Base-by-base conservation (phyloP, 2,797 vertebrate genomes). In the Pangasius macronema region DNA sequence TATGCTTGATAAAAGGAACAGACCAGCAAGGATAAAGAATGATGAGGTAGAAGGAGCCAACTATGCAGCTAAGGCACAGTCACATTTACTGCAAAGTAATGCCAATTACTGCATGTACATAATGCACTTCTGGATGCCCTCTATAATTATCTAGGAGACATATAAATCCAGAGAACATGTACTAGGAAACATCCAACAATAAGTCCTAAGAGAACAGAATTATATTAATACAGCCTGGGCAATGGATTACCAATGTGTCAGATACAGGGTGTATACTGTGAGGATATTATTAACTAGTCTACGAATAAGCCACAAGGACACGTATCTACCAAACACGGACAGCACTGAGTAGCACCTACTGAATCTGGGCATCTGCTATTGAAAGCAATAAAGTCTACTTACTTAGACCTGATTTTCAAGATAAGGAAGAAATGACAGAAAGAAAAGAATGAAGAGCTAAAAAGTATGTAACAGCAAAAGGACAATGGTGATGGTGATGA, bases 391-490 rank as follows among this genome's bases (percentile, higher is more conserved):
- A 77, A 39, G 20, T 36, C 27, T 96, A 97, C 96, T 97, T 97
- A 97, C 96, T 97, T 95, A 93, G 96, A 95, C 95, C 97, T 97
- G 93, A 91, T 53, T 91, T 95, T 95, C 95, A 96, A 93, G 91
- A 89, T 93, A 89, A 94, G 91, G 84, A 88, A 89, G 49, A 90
- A 93, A 92, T 91, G 77, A 87, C 5, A 85, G 86, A 92, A 94
- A 90, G 93, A 88, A 92, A 79, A 91, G 57, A 88, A 87, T 89
- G 42, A 79, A 81, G 53, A 57, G 53, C 9, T 13, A 1, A 79
- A 36, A 80, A 80, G 36, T 46, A 63, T 82, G 13, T 8, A 42
- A 61, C 36, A 61, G 4, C 24, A 65, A 77, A 14, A 57, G 0
- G 27, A 57, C 57, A 51, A 53, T 67, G 75, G 30, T 59, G 61